Conservation (phyloP, 2,797 vertebrate species). For the Phataginus tetradactyla region DNA sequence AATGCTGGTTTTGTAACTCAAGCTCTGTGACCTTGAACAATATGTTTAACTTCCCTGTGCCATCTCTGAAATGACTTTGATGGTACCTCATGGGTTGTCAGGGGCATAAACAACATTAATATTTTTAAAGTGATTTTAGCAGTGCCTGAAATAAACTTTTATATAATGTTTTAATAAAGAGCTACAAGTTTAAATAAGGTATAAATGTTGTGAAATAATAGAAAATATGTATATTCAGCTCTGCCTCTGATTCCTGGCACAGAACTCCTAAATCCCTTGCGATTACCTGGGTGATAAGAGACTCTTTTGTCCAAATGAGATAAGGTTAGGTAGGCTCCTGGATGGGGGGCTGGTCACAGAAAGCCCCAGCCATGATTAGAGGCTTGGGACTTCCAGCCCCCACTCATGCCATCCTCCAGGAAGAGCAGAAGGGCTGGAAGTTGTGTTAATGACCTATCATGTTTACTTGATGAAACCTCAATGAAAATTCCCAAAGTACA, state of each 20-base stretch:
- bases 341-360: neutral
- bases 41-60: neutral
- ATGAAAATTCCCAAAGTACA: neutral
- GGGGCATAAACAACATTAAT: neutral
- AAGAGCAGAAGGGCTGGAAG: neutral
- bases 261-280: neutral
- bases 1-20: neutral
- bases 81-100: fast-evolving
- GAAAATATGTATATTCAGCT: neutral
- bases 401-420: too few relatives aligned
- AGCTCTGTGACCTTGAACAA: neutral
- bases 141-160: neutral
- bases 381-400: neutral
- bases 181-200: neutral
- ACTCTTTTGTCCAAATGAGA: neutral
- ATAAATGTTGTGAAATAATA: neutral
- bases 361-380: neutral
- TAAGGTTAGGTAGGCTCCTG: neutral
- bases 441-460: neutral
- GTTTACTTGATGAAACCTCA: too few relatives aligned
- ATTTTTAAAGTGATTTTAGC: neutral
- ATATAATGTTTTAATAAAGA: neutral
- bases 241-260: neutral
- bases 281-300: neutral
- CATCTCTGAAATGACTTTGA: neutral